Evolutionary conservation across 2,113 vertebrate genomes (phyloP).

Genomic region (Triplophysa siluroides): DNA sequence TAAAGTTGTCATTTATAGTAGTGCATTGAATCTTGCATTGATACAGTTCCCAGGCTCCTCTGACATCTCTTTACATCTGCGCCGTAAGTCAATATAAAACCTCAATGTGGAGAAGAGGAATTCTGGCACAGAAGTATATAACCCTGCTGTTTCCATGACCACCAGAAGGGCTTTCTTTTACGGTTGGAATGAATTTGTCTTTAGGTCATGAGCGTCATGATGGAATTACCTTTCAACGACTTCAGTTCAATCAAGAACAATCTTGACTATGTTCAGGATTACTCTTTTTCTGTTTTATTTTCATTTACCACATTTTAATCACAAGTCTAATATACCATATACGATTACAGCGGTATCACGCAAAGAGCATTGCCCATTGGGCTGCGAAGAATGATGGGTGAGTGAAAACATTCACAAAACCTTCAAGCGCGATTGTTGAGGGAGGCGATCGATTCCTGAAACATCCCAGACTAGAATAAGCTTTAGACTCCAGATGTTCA

Average conservation of each 20-base stretch:
- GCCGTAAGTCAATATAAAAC: constrained; percentile 42
- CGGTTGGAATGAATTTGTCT: constrained; percentile 15
- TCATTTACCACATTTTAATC: constrained; percentile 8
- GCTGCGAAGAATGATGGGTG: background rate
- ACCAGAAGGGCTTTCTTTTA: constrained; percentile 6
- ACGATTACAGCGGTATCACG: background rate
- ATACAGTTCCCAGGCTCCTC: background rate
- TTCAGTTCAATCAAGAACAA: constrained; percentile 71
- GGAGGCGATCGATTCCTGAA: constrained; percentile 4
- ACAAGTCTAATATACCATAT: constrained; percentile 3
- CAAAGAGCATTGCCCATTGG: background rate
- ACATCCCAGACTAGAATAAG: background rate
- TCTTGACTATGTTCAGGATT: background rate
- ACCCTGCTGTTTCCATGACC: constrained; percentile 22
- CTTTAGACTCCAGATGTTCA: constrained; percentile 37
- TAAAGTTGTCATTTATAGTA: background rate
- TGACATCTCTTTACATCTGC: constrained; percentile 13
- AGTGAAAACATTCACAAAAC: constrained; percentile 17
- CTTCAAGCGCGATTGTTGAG: constrained; percentile 2
- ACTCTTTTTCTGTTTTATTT: background rate
- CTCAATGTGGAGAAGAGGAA: constrained; percentile 14
- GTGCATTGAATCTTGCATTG: background rate
- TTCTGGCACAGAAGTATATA: constrained; percentile 4
- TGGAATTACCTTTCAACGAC: constrained; percentile 71
- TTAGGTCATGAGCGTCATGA: constrained; percentile 31